Evolutionary conservation across 2,888 invertebrate species (phyloP), one percentile per base, ranked within the genome.

Genomic region (Drosophila prolongata): DNA sequence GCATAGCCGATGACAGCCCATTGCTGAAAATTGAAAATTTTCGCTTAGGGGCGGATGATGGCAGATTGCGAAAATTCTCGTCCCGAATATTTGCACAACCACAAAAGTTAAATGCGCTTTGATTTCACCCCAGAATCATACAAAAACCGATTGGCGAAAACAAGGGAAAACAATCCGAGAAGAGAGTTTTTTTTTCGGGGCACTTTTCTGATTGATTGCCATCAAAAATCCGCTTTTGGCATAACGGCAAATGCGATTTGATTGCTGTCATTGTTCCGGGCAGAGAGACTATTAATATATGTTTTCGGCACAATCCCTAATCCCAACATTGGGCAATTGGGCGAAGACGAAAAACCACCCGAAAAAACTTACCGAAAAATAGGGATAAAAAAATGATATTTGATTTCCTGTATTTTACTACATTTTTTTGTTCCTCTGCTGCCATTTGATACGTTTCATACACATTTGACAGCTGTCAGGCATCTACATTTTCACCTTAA

Each of bases 201-300:
- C 55, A 19, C 46, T 57, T 67, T 74, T 68, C 75, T 88, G 88
- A 88, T 88, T 89, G 88, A 88, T 88, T 85, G 89, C 61, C 80
- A 89, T 88, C 87, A 89, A 77, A 81, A 82, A 89, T 90, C 90
- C 80, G 90, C 78, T 88, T 90, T 81, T 62, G 80, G 80, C 74
- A 78, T 76, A 80, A 80, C 79, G 75, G 73, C 81, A 89, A 83
- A 89, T 89, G 79, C 82, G 77, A 79, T 80, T 82, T 87, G 79
- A 86, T 87, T 78, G 72, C 79, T 64, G 77, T 69, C 75, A 70
- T 74, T 66, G 66, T 75, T 65, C 46, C 24, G n/a, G 43, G 34
- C 46, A 60, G 37, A 74, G 46, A 19, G 47, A 80, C 78, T 76
- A 87, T 86, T 86, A 86, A 86, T 87, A 85, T 80, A 89, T 86